These are phyloP conservation scores for Aptenodytes patagonicus DNA, from an alignment of 2,113 vertebrate genomes.

Conservation along the genomic window DNA sequence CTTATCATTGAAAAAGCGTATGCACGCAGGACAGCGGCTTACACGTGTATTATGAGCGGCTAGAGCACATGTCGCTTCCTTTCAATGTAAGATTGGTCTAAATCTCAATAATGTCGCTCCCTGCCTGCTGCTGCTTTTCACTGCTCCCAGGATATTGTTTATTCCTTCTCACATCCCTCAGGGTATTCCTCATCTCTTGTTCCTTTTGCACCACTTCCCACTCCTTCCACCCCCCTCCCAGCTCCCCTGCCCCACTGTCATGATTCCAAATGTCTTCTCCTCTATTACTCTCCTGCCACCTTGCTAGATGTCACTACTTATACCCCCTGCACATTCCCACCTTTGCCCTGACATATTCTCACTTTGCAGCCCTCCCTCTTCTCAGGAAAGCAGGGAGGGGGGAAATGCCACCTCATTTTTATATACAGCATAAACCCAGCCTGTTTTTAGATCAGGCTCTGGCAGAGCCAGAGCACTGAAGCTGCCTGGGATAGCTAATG, in stretches of 20 bases:
- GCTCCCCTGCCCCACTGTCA: neutral
- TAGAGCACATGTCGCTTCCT: neutral
- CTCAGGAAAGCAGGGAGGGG: neutral
- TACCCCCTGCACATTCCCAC: neutral
- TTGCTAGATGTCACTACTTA: neutral
- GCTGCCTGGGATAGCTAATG: constrained; percentile 29
- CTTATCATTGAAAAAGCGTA: neutral
- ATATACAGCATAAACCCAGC: neutral
- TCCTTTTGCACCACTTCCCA: neutral
- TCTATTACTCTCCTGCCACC: neutral
- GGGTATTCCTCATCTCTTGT: neutral
- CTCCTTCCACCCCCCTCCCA: neutral
- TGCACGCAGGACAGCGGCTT: neutral
- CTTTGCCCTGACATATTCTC: neutral
- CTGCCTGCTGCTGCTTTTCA: neutral
- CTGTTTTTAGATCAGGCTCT: constrained; percentile 21
- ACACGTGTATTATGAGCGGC: neutral
- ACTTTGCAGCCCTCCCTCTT: neutral
- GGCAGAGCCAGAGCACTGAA: neutral
- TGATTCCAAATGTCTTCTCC: neutral
- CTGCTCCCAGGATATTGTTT: neutral
- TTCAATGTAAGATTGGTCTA: neutral
- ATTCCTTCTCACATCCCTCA: neutral
- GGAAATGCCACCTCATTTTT: neutral
- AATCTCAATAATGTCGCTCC: fast-evolving